Evolutionary conservation across 2,797 vertebrate genomes (phyloP).

Genomic region (Melanotaenia nigrans): DNA sequence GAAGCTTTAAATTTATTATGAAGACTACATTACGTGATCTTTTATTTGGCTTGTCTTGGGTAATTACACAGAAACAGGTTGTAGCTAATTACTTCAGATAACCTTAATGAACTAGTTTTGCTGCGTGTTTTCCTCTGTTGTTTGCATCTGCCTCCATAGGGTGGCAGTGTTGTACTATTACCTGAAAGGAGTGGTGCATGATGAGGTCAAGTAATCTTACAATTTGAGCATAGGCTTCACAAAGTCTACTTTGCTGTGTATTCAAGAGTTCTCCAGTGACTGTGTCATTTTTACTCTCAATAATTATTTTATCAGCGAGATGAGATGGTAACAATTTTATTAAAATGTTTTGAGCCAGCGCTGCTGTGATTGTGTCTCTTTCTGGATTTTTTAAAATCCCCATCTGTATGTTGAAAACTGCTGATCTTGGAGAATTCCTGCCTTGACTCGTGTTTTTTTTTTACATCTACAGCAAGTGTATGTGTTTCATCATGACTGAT

Average conservation of each 20-base stretch:
- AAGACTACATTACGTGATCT: background rate
- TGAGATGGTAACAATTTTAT: background rate
- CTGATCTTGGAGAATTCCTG: background rate
- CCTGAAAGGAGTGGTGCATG: background rate
- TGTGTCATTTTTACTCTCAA: background rate
- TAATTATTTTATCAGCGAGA: no score
- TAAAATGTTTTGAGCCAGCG: background rate
- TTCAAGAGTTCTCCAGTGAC: background rate
- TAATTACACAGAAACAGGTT: background rate
- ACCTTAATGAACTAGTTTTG: background rate
- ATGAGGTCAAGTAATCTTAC: background rate
- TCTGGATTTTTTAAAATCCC: background rate
- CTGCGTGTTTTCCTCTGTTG: background rate
- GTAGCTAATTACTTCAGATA: background rate
- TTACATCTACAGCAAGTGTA: background rate
- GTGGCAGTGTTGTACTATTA: constrained; percentile 61
- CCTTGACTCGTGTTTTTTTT: background rate
- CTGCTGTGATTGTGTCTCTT: background rate
- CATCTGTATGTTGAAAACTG: background rate
- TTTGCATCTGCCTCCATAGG: constrained; percentile 32
- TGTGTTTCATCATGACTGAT: constrained; percentile 28
- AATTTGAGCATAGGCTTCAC: background rate
- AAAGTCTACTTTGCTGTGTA: background rate
- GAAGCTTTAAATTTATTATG: background rate
- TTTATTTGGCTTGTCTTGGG: background rate